Percentiles rank a stretch among this genome's conserved stretches.
Conservation (phyloP, 2,888 invertebrate species). For the Acanthosoma haemorrhoidale region DNA sequence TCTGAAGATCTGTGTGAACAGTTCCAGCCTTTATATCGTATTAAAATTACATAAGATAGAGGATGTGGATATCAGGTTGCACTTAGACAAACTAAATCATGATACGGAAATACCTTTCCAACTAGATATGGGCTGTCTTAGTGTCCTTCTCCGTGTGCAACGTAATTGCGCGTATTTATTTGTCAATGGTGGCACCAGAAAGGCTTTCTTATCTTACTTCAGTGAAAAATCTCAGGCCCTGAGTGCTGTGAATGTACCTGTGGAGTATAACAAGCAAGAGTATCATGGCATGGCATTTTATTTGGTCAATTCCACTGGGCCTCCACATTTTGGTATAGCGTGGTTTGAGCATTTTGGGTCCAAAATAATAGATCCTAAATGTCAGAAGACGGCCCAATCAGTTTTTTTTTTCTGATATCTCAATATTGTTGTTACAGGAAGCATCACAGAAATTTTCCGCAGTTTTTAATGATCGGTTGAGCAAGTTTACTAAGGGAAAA, state of each 20-base stretch:
- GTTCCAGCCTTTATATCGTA: not conserved
- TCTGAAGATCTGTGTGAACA: conserved; percentile 9
- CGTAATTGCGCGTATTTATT: not conserved
- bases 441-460: conserved; percentile 19
- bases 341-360: conserved; percentile 16
- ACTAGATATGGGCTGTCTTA: not conserved
- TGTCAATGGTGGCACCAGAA: not conserved
- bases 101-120: conserved; percentile 10
- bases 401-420: not conserved
- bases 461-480: conserved; percentile 34
- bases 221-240: conserved; percentile 8
- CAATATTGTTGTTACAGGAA: not conserved
- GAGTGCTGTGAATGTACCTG: not conserved
- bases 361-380: not conserved
- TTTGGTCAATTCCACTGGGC: not conserved
- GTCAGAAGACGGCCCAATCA: not conserved
- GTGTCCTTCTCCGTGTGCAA: not conserved
- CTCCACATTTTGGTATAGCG: conserved; percentile 8
- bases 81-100: not conserved
- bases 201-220: conserved; percentile 18
- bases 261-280: not conserved
- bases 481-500: conserved; percentile 28
- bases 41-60: not conserved
- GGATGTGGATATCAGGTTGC: not conserved
- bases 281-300: not conserved